Percentiles rank a stretch among this genome's conserved stretches.
These are phyloP conservation scores for Atherix ibis DNA, from an alignment of 2,888 invertebrate species.

Conservation along the genomic window DNA sequence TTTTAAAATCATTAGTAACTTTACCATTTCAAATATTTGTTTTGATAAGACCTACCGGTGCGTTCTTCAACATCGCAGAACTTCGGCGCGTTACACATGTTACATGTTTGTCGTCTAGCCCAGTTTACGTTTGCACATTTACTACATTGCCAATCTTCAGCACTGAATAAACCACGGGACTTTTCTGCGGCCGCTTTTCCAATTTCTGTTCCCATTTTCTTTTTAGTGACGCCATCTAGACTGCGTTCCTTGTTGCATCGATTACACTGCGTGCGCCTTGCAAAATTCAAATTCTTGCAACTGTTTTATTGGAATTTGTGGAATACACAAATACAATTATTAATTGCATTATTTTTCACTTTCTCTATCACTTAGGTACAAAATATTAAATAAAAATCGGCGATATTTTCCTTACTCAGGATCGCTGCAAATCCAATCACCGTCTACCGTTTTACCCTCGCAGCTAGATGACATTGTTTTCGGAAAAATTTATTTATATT, in stretches of 20 bases:
- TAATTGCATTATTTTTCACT: background rate
- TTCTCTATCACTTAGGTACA: too few species aligned
- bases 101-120: slow-evolving; percentile 91
- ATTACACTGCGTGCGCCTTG: slow-evolving; percentile 77
- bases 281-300: slow-evolving; percentile 92
- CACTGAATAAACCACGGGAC: slow-evolving; percentile 65
- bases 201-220: slow-evolving; percentile 87
- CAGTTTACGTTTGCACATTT: slow-evolving; percentile 98
- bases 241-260: slow-evolving; percentile 66
- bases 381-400: slow-evolving; percentile 9
- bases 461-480: background rate
- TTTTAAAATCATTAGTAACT: too few species aligned
- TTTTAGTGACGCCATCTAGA: slow-evolving; percentile 36
- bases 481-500: too few species aligned
- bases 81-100: slow-evolving; percentile 97
- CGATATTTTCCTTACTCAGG: slow-evolving; percentile 30
- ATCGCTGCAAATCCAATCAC: slow-evolving; percentile 25
- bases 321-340: background rate
- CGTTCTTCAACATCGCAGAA: slow-evolving; percentile 81
- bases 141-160: slow-evolving; percentile 99
- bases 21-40: too few species aligned
- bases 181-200: slow-evolving; percentile 98
- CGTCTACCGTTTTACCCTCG: slow-evolving; percentile 11
- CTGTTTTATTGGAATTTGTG: slow-evolving; percentile 14
- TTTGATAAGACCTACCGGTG: slow-evolving; percentile 41